Evolutionary conservation across 2,797 vertebrate species (phyloP), one percentile per base, ranked within the genome.

Genomic region (Melanotaenia parkinsoni): DNA sequence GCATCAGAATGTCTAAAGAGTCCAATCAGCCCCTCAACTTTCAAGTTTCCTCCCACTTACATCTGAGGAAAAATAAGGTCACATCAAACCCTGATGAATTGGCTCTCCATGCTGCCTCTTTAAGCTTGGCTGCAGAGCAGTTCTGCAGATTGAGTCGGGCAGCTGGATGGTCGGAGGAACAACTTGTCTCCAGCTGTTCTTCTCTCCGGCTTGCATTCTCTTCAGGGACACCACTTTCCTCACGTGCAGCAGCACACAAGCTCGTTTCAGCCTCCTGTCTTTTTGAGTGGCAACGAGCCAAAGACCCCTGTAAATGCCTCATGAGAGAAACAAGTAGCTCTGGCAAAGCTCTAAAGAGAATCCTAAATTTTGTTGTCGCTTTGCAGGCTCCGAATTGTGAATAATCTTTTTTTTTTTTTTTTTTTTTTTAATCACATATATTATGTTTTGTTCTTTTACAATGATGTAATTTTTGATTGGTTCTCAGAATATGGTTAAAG

Each of bases 51-150:
- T 63, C 56, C 53, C 57, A 59, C 60, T 64, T 10, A 43, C 65
- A 58, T 63, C 67, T 64, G 57, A 67, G 67, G 20, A 38, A 70
- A 82, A 89, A 87, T 58, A 75, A 91, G 88, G 89, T 75, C 87
- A 84, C 68, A 70, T 63, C 43, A 53, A 62, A 58, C 72, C 54
- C 72, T 68, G 79, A 67, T 77, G 43, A 80, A 61, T 75, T 76
- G 71, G 67, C 69, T 76, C 63, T 80, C 69, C 61, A 45, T 30
- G 74, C 64, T 57, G 76, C 72, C 76, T 81, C 67, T 78, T 79
- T 83, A 88, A 93, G 86, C 84, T 82, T 79, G 13, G 10, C 67
- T 68, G 69, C 75, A 68, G 76, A 82, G 12, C 76, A 72, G 51
- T 24, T 18, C 57, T 68, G 72, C 73, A 87, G 86, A 89, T 87